Evolutionary conservation across 2,888 invertebrate genomes (phyloP).

Genomic region (Clistopyga incitator): DNA sequence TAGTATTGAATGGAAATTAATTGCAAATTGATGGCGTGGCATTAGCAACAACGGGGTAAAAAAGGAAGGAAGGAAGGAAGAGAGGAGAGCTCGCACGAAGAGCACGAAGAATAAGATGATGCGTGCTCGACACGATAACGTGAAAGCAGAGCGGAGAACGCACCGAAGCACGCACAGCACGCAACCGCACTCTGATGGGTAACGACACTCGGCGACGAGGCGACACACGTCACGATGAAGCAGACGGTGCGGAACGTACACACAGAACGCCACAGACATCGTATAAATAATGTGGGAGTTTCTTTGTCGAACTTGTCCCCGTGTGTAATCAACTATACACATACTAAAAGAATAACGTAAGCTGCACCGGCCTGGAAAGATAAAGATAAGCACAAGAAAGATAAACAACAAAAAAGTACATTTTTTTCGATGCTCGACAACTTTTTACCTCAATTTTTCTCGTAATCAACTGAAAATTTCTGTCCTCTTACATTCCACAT

Average conservation of each 20-base stretch:
- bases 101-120: not conserved
- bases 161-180: conserved; percentile 15
- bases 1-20: not conserved
- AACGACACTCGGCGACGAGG: conserved; percentile 21
- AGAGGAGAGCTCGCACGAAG: not conserved
- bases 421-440: not conserved
- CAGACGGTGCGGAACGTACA: conserved; percentile 26
- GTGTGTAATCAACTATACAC: conserved; percentile 10
- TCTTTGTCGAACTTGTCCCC: conserved; percentile 1
- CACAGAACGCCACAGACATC: conserved; percentile 13
- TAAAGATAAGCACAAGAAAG: conserved; percentile 3
- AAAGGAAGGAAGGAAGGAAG: not conserved
- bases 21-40: not conserved
- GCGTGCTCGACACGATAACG: conserved; percentile 23
- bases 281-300: conserved; percentile 49
- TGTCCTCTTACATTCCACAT: too few relatives aligned
- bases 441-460: too few relatives aligned
- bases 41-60: not conserved
- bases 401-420: not conserved
- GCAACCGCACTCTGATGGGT: conserved; percentile 28
- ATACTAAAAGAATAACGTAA: conserved; percentile 8
- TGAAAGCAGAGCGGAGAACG: conserved; percentile 5
- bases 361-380: conserved; percentile 7
- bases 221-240: conserved; percentile 16
- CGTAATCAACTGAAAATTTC: too few relatives aligned